Conservation (phyloP, 2,113 vertebrate species). For the Sisor rabdophorus region DNA sequence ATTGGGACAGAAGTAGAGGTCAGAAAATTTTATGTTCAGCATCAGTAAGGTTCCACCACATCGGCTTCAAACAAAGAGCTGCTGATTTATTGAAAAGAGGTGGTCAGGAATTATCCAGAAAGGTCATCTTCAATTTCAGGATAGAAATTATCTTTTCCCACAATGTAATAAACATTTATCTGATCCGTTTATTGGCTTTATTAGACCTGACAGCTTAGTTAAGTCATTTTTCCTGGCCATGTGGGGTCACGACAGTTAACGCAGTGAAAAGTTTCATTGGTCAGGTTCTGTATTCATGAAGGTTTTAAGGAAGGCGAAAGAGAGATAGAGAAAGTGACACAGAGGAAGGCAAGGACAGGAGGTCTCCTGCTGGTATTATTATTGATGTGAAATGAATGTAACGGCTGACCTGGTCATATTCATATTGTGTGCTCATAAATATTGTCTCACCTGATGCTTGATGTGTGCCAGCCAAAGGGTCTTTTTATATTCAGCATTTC, state of each 20-base stretch:
- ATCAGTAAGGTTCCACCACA: slow-evolving; percentile 64
- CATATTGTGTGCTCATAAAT: slow-evolving; percentile 58
- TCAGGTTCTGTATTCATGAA: slow-evolving; percentile 72
- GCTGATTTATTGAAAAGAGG: slow-evolving; percentile 77
- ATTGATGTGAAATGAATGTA: slow-evolving; percentile 50
- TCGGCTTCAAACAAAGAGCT: slow-evolving; percentile 65
- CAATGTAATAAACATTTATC: slow-evolving; percentile 99
- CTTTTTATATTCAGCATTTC: slow-evolving; percentile 11
- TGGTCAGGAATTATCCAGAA: slow-evolving; percentile 91
- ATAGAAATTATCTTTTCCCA: slow-evolving; percentile 98
- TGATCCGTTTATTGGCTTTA: slow-evolving; percentile 96
- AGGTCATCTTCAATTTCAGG: slow-evolving; percentile 99
- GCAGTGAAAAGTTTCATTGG: slow-evolving; percentile 89
- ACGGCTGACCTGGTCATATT: slow-evolving; percentile 50
- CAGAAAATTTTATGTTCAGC: slow-evolving; percentile 60
- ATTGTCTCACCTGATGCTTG: slow-evolving; percentile 51
- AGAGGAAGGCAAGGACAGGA: slow-evolving; percentile 29
- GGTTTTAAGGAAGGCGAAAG: slow-evolving; percentile 39
- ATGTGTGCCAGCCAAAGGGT: slow-evolving; percentile 20
- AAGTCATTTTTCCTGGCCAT: slow-evolving; percentile 92
- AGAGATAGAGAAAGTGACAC: slow-evolving; percentile 35
- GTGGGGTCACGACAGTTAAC: slow-evolving; percentile 94
- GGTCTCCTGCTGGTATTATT: slow-evolving; percentile 50
- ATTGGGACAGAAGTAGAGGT: slow-evolving; percentile 52
- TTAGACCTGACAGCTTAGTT: slow-evolving; percentile 99